These are phyloP conservation scores for Poeciliopsis occidentalis DNA, from an alignment of 2,113 vertebrate genomes.

Conservation along the genomic window DNA sequence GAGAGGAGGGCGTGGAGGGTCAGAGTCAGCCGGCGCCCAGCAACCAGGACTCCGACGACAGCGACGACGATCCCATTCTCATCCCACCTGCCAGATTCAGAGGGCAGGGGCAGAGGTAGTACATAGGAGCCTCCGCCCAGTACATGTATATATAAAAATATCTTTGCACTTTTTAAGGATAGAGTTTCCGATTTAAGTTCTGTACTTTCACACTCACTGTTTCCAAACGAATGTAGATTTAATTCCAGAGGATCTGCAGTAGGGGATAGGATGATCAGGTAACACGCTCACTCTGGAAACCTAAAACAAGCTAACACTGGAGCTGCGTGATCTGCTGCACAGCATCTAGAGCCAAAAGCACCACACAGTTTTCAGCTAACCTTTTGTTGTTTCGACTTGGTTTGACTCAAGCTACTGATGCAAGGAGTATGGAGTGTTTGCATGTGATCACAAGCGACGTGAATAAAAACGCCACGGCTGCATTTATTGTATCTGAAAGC, in stretches of 20 bases:
- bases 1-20: constrained; percentile 55
- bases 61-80: constrained; percentile 94
- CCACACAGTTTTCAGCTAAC: constrained; percentile 7
- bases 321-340: constrained; percentile 46
- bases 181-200: constrained; percentile 12
- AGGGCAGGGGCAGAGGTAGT: constrained; percentile 91
- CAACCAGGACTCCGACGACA: constrained; percentile 93
- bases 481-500: constrained; percentile 11
- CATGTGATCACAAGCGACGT: constrained; percentile 50
- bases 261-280: constrained; percentile 99
- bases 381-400: constrained; percentile 5
- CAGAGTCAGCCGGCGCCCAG: constrained; percentile 76
- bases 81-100: constrained; percentile 90
- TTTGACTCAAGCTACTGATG: constrained; percentile 44
- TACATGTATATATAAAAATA: not conserved
- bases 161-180: not conserved
- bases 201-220: constrained; percentile 70
- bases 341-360: constrained; percentile 29
- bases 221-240: constrained; percentile 86
- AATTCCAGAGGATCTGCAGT: constrained; percentile 97
- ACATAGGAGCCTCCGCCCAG: not conserved
- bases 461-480: constrained; percentile 10
- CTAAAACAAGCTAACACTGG: constrained; percentile 56
- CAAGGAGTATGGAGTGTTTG: constrained; percentile 39
- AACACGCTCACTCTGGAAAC: constrained; percentile 78